These are phyloP conservation scores for Trissonchulus latispiculum DNA, from an alignment of 2,888 invertebrate species.

Conservation along the genomic window DNA sequence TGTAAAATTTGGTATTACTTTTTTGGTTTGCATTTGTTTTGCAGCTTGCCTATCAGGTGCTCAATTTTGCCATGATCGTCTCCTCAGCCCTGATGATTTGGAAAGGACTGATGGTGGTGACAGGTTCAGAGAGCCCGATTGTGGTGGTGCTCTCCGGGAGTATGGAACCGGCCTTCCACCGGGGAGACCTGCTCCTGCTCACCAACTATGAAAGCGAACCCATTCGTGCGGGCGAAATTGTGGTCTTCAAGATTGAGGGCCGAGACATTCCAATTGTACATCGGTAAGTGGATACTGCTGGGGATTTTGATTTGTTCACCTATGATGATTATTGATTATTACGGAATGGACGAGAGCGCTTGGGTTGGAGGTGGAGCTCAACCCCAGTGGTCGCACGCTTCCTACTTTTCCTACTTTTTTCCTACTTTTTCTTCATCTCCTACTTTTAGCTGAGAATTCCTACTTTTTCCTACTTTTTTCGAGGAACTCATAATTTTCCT, in stretches of 20 bases:
- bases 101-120: conserved; percentile 98
- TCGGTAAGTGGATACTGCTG: conserved; percentile 30
- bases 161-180: conserved; percentile 99
- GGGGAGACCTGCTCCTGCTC: conserved; percentile 89
- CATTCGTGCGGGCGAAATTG: conserved; percentile 52
- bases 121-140: conserved; percentile 72
- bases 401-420: too few species aligned
- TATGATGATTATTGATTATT: too few species aligned
- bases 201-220: conserved; percentile 70
- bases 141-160: conserved; percentile 62
- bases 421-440: too few species aligned
- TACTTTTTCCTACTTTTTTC: too few species aligned
- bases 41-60: conserved; percentile 56
- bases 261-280: conserved; percentile 52
- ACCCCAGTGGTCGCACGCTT: too few species aligned
- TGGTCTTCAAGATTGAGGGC: conserved; percentile 51
- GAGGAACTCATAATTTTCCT: too few species aligned
- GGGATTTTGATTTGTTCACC: too few species aligned
- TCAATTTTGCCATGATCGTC: conserved; percentile 99
- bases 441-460: too few species aligned
- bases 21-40: too few species aligned
- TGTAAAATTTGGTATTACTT: too few species aligned
- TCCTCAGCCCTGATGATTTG: conserved; percentile 99
- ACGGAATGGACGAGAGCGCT: too few species aligned
- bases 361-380: too few species aligned